Evolutionary conservation across 2,113 vertebrate species (phyloP), one percentile per base, ranked within the genome.

Genomic region (Platichthys flesus): DNA sequence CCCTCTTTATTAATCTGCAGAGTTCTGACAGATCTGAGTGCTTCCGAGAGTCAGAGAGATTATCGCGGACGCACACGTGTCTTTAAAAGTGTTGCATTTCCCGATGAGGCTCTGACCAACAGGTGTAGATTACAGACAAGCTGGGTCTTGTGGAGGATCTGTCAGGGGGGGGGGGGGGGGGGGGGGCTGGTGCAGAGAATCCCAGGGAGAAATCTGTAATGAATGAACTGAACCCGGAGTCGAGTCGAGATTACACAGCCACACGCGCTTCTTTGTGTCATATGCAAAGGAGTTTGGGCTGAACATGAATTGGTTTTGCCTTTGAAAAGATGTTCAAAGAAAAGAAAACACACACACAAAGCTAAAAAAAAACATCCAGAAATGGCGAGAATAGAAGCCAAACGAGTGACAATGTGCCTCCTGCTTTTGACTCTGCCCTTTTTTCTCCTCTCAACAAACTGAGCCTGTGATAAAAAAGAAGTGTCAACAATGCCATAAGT

Each of bases 381-480:
- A 64, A 59, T 18, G 3, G 9, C 3, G 24, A 49, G 10, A 71
- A 37, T n/a, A 16, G 8, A 8, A 24, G 4, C 42, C 40, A 51
- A 1, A 72, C 58, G 64, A 7, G 4, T 51, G 13, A 40, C 26
- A 42, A 42, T 62, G 0, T 66, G 9, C 40, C 10, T 6, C 6
- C 21, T 52, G 42, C 31, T 2, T 28, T 67, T 60, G 45, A 9
- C 1, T 9, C 42, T 51, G 57, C 24, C 16, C 20, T 45, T 54
- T 20, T 51, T 56, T 66, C 35, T 70, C 77, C 49, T 51, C 26
- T 28, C 70, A 16, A 51, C 21, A 54, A 9, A 60, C 31, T 18
- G 40, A 74, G 13, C 35, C 20, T 57, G 40, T 47, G 71, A 88
- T 76, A 40, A 76, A 69, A 84, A 49, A 20, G 35, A 74, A 57